phyloP scores from a whole-genome alignment of 2,797 vertebrate genomes.

The Myripristis murdjan region DNA sequence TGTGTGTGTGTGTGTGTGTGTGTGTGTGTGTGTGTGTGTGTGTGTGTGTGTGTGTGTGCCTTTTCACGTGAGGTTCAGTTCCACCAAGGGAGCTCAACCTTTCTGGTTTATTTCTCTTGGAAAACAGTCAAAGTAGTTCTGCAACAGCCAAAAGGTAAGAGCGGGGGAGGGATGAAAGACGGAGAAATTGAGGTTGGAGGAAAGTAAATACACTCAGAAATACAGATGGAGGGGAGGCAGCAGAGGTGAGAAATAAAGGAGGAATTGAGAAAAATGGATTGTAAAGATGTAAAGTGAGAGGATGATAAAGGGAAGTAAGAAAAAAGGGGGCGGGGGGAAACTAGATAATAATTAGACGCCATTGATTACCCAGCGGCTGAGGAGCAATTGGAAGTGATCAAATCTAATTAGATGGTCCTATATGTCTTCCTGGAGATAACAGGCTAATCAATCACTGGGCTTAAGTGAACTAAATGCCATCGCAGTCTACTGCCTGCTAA shows the following conservation, averaged over 20 bases:
- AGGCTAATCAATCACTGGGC: constrained; percentile 75
- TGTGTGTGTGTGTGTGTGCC: constrained; percentile 24
- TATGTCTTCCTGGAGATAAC: constrained; percentile 80
- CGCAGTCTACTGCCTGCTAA: constrained; percentile 68
- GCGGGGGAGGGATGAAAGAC: constrained; percentile 38
- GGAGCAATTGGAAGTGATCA: constrained; percentile 82
- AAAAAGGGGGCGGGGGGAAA: constrained; percentile 55
- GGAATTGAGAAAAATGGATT: not conserved
- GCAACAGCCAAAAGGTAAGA: constrained; percentile 36
- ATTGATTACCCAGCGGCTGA: constrained; percentile 79
- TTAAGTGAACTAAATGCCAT: constrained; percentile 81
- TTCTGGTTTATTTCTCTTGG: constrained; percentile 49
- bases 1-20: constrained; percentile 3
- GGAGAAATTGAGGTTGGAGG: constrained; percentile 24
- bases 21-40: constrained; percentile 8
- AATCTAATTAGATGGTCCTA: constrained; percentile 81
- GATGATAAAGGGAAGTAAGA: constrained; percentile 40
- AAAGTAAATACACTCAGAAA: not conserved
- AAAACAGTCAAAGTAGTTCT: constrained; percentile 53
- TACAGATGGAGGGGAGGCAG: not conserved
- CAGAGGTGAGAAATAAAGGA: constrained; percentile 13
- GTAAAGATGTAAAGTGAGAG: constrained; percentile 24
- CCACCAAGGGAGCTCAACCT: constrained; percentile 8
- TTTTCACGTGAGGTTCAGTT: constrained; percentile 13
- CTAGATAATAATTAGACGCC: constrained; percentile 70